Evolutionary conservation across 2,888 invertebrate genomes (phyloP).

Genomic region (Acanthacorydalis orientalis): DNA sequence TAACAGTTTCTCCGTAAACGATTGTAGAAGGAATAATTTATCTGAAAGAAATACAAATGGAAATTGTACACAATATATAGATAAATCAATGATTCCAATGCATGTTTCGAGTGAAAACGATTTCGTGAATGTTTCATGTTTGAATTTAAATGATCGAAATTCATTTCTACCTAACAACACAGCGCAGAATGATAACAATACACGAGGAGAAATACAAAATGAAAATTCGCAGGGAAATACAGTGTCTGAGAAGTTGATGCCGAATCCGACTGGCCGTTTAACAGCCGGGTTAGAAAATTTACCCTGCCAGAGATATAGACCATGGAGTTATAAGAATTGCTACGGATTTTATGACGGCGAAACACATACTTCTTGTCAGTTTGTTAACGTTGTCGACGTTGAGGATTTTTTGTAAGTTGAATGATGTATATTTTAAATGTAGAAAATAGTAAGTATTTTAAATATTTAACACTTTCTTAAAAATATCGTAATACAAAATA

Average conservation of each 20-base stretch:
- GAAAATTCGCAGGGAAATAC: neutral
- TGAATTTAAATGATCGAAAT: neutral
- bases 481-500: too few species aligned
- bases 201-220: too few species aligned
- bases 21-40: too few species aligned
- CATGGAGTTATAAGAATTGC: conserved; percentile 49
- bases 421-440: neutral
- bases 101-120: too few species aligned
- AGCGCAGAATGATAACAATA: too few species aligned
- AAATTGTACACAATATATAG: too few species aligned
- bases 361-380: conserved; percentile 43
- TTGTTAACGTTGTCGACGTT: conserved; percentile 46
- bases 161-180: neutral
- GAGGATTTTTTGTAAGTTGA: conserved; percentile 60
- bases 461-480: too few species aligned
- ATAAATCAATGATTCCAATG: too few species aligned
- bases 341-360: conserved; percentile 41
- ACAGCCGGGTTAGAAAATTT: conserved; percentile 8
- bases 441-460: too few species aligned
- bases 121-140: neutral
- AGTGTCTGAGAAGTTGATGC: neutral
- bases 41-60: too few species aligned
- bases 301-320: conserved; percentile 32
- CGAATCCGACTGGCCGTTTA: neutral
- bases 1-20: too few species aligned